phyloP scores from a whole-genome alignment of 2,113 vertebrate genomes.

The Turdus rufiventris region DNA sequence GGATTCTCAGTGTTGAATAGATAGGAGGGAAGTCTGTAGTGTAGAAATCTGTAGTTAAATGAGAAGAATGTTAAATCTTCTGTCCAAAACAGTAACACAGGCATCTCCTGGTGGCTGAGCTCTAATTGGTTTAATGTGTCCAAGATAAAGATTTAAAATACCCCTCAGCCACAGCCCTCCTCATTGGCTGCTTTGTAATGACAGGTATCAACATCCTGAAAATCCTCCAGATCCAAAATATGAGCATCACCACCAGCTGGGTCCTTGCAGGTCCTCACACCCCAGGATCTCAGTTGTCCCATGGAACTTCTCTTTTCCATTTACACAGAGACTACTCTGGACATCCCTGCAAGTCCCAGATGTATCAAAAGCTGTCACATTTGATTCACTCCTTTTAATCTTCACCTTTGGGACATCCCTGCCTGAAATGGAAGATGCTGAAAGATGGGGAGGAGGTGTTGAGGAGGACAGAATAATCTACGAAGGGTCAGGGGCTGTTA shows the following conservation, averaged over 20 bases:
- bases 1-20: neutral
- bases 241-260: neutral
- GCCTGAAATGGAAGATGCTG: neutral
- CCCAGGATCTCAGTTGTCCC: neutral
- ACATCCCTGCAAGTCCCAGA: neutral
- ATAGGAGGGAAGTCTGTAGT: neutral
- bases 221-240: neutral
- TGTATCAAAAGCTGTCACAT: neutral
- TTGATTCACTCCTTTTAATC: neutral
- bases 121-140: neutral
- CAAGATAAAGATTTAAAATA: neutral
- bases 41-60: neutral
- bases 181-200: neutral
- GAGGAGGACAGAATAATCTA: neutral
- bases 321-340: neutral
- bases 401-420: neutral
- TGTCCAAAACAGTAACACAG: neutral
- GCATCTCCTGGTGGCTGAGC: neutral
- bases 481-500: neutral
- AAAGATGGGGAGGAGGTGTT: neutral
- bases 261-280: neutral
- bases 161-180: neutral
- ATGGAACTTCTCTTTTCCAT: neutral
- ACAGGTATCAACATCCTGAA: fast-evolving
- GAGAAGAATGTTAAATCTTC: neutral